Evolutionary conservation across 2,797 vertebrate species (phyloP).

Genomic region (Anabas testudineus): DNA sequence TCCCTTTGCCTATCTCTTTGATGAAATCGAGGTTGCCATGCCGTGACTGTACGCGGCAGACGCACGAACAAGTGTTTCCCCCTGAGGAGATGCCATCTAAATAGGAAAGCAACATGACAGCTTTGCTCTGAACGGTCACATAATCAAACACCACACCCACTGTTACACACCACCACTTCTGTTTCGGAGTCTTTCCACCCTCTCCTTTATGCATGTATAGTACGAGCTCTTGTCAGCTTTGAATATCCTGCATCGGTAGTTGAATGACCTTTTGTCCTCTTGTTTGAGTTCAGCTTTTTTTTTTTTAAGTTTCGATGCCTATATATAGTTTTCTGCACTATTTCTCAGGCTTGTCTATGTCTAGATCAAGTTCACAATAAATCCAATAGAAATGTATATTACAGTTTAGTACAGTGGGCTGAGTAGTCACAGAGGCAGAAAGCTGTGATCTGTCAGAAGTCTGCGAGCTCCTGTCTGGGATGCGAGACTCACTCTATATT

Average conservation of each 20-base stretch:
- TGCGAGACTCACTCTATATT: slow-evolving; percentile 33
- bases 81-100: slow-evolving; percentile 73
- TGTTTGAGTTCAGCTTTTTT: background rate
- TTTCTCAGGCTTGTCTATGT: background rate
- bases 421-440: slow-evolving; percentile 47
- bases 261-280: slow-evolving; percentile 29
- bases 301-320: no score
- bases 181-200: slow-evolving; percentile 38
- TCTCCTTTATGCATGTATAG: slow-evolving; percentile 38
- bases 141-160: slow-evolving; percentile 74
- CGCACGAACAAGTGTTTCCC: slow-evolving; percentile 75
- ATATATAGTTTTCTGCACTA: background rate
- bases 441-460: slow-evolving; percentile 57
- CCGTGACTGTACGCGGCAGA: slow-evolving; percentile 74
- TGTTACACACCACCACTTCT: slow-evolving; percentile 57
- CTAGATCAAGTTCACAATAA: background rate
- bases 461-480: slow-evolving; percentile 48
- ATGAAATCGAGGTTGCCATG: slow-evolving; percentile 80
- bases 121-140: slow-evolving; percentile 71
- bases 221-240: slow-evolving; percentile 12
- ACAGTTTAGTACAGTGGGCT: slow-evolving; percentile 43
- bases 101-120: slow-evolving; percentile 80
- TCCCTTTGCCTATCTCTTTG: slow-evolving; percentile 60
- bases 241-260: background rate
- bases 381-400: slow-evolving; percentile 47